Base-by-base conservation (phyloP, 1,140 invertebrate species). In the Meloidogyne hapla region DNA sequence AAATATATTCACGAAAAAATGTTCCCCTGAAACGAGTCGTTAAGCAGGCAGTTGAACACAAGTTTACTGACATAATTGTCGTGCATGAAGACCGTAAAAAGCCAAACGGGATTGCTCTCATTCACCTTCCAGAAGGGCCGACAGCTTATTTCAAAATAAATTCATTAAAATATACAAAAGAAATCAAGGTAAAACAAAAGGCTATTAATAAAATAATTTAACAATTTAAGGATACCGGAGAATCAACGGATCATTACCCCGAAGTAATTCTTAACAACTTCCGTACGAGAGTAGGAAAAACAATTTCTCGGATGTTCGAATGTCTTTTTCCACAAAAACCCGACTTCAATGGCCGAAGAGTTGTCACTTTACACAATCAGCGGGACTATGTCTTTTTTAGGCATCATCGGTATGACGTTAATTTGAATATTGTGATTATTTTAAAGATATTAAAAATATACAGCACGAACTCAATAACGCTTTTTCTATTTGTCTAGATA, bases 351-450 rank as follows among this genome's bases (percentile, higher is more conserved):
- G 95, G 95, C 1, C 90, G 95, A 21, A 90, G 95, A 79, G 94
- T 92, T 2, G 93, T 96, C 18, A 98, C 96, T 18, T 98, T 99
- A 87, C 96, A 99, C 88, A 99, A 99, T 90, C 96, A 99, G 28
- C 90, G 96, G 77, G 96, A 99, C 90, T 99, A 95, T 84, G 95
- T 99, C 83, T 99, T 99, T 88, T 97, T 99, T 85, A 91, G 96
- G 71, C 95, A 99, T 89, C 96, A 99, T 88, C 92, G 94, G 93
- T 95, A 88, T 63, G 5, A 18, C 18, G 0, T 38, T 25, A 18
- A 69, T 69, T 6, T 74, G 8, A 23, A 38, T 12, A 28, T n/a
- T n/a, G n/a, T n/a, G n/a, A n/a, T n/a, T n/a, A n/a, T n/a, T n/a
- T n/a, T n/a, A n/a, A n/a, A n/a, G n/a, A n/a, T n/a, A n/a, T n/a